phyloP scores from a whole-genome alignment of 1,140 invertebrate species.

The Musca domestica region DNA sequence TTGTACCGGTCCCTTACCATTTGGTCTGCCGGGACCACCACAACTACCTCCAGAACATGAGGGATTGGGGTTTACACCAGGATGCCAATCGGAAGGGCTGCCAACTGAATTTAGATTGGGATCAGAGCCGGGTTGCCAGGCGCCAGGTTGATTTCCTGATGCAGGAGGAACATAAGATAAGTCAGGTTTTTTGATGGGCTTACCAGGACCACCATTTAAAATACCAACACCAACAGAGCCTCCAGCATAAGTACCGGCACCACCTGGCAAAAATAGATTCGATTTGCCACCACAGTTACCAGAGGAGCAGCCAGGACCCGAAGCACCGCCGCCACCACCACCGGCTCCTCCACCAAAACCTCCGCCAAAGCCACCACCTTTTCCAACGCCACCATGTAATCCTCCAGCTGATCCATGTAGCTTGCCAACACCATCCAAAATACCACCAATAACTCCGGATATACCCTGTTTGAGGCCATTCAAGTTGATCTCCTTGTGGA shows the following conservation, averaged over 20 bases:
- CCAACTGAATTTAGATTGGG: background rate
- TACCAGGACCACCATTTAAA: background rate
- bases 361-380: background rate
- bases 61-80: background rate
- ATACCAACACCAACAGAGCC: background rate
- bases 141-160: background rate
- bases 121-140: background rate
- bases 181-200: too few species aligned
- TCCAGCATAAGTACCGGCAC: background rate
- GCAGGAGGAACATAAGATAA: too few species aligned
- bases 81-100: background rate
- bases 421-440: slow-evolving; percentile 19
- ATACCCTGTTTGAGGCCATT: slow-evolving; percentile 14
- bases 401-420: background rate
- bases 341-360: background rate
- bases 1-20: background rate
- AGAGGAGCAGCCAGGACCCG: too few species aligned
- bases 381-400: background rate
- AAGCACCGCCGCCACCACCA: background rate
- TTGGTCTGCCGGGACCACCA: background rate
- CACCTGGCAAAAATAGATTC: too few species aligned
- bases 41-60: background rate
- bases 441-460: slow-evolving; percentile 3
- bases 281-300: background rate
- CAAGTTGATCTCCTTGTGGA: slow-evolving; percentile 15